Evolutionary conservation across 2,888 invertebrate genomes (phyloP).

Genomic region (Ochropacha duplaris): DNA sequence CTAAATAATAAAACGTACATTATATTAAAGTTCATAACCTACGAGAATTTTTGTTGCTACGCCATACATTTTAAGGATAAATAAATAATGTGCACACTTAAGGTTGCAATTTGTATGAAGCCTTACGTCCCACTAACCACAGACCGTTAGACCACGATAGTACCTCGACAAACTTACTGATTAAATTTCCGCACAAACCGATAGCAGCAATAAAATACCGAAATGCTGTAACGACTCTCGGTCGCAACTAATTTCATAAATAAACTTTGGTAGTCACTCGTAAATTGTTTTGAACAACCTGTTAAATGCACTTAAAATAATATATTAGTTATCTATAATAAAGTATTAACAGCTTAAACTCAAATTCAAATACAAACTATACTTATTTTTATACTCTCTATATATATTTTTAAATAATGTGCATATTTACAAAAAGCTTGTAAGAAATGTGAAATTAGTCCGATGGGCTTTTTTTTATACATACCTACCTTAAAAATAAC

Average conservation of each 20-base stretch:
- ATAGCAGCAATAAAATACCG: constrained; percentile 39
- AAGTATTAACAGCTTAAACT: too few relatives aligned
- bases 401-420: too few relatives aligned
- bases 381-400: too few relatives aligned
- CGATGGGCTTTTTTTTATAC: too few relatives aligned
- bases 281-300: constrained; percentile 3
- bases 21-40: not conserved
- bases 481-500: too few relatives aligned
- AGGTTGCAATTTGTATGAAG: constrained; percentile 2
- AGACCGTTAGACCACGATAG: constrained; percentile 37
- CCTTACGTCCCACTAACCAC: constrained; percentile 20
- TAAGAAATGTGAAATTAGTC: too few relatives aligned
- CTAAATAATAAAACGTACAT: not conserved
- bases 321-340: too few relatives aligned
- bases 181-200: constrained; percentile 51
- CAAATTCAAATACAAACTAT: too few relatives aligned
- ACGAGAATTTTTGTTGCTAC: not conserved
- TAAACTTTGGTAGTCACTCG: constrained; percentile 24
- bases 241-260: constrained; percentile 42
- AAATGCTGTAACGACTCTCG: constrained; percentile 26
- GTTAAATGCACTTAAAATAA: too few relatives aligned
- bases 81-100: constrained; percentile 15
- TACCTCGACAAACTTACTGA: constrained; percentile 50
- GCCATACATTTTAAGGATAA: not conserved
- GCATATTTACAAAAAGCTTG: too few relatives aligned